phyloP scores from a whole-genome alignment of 2,113 vertebrate species.

The Morone saxatilis region DNA sequence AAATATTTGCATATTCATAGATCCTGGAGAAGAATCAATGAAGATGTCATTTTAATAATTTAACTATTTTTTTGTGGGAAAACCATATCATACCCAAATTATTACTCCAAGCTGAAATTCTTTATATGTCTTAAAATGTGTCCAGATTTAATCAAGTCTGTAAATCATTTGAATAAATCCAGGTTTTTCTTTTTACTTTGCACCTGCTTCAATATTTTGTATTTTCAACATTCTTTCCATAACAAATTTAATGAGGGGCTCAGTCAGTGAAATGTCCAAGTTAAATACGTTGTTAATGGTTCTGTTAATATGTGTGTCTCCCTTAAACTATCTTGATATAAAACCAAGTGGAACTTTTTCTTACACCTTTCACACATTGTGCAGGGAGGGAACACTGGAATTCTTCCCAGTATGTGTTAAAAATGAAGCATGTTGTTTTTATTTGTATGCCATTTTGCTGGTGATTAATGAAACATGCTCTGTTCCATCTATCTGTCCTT shows the following conservation, averaged over 20 bases:
- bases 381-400: neutral
- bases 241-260: neutral
- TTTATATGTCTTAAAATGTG: neutral
- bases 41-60: neutral
- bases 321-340: neutral
- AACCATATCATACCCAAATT: neutral
- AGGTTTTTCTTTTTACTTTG: neutral
- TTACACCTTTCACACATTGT: neutral
- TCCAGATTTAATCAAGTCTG: neutral
- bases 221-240: neutral
- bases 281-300: neutral
- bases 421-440: slow-evolving; percentile 13
- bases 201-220: neutral
- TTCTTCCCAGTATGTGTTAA: neutral
- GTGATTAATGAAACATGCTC: slow-evolving; percentile 65
- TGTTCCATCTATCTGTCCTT: slow-evolving; percentile 37
- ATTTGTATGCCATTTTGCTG: slow-evolving; percentile 47
- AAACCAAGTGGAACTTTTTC: neutral
- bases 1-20: neutral
- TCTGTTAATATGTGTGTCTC: neutral
- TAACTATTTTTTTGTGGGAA: neutral
- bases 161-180: neutral
- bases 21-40: neutral
- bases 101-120: neutral
- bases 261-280: neutral